A percentile compares a stretch with the other conserved stretches of the same genome.
These are phyloP conservation scores for Procambarus clarkii DNA, from an alignment of 1,140 invertebrate genomes.

Conservation along the genomic window DNA sequence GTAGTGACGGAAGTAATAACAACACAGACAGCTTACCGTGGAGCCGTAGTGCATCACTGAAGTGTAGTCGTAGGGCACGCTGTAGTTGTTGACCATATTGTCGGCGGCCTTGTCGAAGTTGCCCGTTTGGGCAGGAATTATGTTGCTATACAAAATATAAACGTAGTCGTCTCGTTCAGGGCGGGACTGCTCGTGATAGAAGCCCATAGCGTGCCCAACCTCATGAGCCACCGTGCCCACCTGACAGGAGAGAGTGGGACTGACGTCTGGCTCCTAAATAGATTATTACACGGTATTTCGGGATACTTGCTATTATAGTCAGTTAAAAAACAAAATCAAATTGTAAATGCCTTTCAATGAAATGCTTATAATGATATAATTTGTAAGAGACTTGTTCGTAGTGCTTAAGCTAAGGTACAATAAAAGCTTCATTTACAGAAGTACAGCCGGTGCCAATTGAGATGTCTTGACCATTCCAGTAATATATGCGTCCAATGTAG, in stretches of 20 bases:
- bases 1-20: too few relatives aligned
- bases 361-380: too few relatives aligned
- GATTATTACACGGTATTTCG: too few relatives aligned
- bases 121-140: not conserved
- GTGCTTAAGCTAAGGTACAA: too few relatives aligned
- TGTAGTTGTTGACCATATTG: too few relatives aligned
- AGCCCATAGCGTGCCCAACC: slow-evolving; percentile 45
- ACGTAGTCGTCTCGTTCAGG: slow-evolving; percentile 51
- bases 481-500: slow-evolving; percentile 73
- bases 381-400: too few relatives aligned
- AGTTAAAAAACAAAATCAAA: too few relatives aligned
- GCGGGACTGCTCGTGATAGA: slow-evolving; percentile 53
- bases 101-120: not conserved
- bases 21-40: not conserved
- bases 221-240: slow-evolving; percentile 16
- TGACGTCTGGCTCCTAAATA: too few relatives aligned
- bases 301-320: too few relatives aligned
- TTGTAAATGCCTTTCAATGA: too few relatives aligned
- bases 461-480: slow-evolving; percentile 73
- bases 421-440: slow-evolving; percentile 73
- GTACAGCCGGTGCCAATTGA: slow-evolving; percentile 75
- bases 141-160: slow-evolving; percentile 26
- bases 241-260: not conserved
- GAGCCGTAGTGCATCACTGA: slow-evolving; percentile 19
- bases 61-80: not conserved